Evolutionary conservation across 2,113 vertebrate species (phyloP), one percentile per base, ranked within the genome.

Genomic region (Dipodomys stephensi): DNA sequence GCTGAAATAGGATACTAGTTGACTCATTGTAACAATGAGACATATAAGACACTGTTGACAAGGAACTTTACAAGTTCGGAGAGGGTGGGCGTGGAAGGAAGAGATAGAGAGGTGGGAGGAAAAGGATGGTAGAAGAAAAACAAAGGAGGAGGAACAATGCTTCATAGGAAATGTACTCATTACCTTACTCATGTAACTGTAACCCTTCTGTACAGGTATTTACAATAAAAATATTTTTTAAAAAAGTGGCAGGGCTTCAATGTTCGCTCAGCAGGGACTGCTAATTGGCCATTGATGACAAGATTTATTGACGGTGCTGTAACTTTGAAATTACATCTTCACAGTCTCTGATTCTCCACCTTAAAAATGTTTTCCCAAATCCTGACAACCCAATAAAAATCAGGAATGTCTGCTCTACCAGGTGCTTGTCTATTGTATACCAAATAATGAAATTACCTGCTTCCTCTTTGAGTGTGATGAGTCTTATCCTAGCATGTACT

Each of bases 361-460:
- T 95, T 94, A 73, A 60, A 27, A 83, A 73, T 9, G 0, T 77
- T 73, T 84, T 84, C 28, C 28, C 30, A 71, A 92, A 60, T 92
- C 72, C 62, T 62, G 23, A 83, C 18, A 60, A 20, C 20, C 35
- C 35, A 23, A 89, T 77, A 25, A 91, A 87, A 81, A 95, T 53
- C 9, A 2, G 65, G 53, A 74, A 83, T 69, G 44, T 23, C 46
- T 72, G 46, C 88, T 74, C 6, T 35, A 10, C 6, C 20, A 73
- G 64, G 27, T 53, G 10, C 57, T 68, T 79, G 32, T 72, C 18
- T 35, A 16, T 20, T 71, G 67, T 83, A 15, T 19, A 87, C 19
- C 44, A 65, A 1, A 80, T 32, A 83, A 80, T 57, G 39, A 68
- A 88, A 77, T 91, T 28, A 76, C 11, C 32, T 35, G 19, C 22